A percentile compares a stretch with the other conserved stretches of the same genome.
phyloP scores from a whole-genome alignment of 2,888 invertebrate genomes.

The Drymonia ruficornis region DNA sequence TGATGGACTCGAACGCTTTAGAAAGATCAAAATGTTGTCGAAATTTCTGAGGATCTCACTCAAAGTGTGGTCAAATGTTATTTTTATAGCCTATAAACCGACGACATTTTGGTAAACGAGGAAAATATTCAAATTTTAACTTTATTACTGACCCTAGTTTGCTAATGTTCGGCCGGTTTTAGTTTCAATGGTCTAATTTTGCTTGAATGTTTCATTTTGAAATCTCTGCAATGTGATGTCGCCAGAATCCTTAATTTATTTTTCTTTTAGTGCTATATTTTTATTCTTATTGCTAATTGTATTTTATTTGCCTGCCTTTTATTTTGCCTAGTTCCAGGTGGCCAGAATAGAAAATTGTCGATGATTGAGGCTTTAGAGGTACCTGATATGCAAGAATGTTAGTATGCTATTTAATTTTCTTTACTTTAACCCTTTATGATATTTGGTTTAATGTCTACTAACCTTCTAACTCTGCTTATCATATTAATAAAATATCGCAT shows the following conservation, averaged over 20 bases:
- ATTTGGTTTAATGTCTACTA: neutral
- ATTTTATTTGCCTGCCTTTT: slow-evolving; percentile 42
- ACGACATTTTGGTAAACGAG: neutral
- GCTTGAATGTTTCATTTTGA: neutral
- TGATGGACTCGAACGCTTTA: neutral
- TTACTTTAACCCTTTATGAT: slow-evolving; percentile 21
- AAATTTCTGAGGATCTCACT: neutral
- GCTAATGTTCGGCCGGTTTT: neutral
- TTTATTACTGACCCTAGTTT: neutral
- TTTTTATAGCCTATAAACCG: neutral
- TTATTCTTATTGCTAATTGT: slow-evolving; percentile 13
- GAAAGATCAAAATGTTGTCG: neutral
- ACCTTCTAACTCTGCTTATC: neutral
- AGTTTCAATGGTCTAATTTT: neutral
- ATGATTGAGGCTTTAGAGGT: slow-evolving; percentile 75
- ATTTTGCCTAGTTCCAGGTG: slow-evolving; percentile 68
- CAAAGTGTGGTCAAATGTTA: neutral
- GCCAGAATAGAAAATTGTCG: slow-evolving; percentile 67
- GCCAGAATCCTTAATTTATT: slow-evolving; percentile 1
- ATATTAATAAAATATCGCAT: no score
- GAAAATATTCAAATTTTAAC: neutral
- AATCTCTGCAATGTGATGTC: neutral
- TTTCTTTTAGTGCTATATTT: slow-evolving; percentile 34
- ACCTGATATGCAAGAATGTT: slow-evolving; percentile 79
- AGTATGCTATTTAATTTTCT: slow-evolving; percentile 59